Evolutionary conservation across 2,113 vertebrate species (phyloP).

Genomic region (Hepsetus odoe): DNA sequence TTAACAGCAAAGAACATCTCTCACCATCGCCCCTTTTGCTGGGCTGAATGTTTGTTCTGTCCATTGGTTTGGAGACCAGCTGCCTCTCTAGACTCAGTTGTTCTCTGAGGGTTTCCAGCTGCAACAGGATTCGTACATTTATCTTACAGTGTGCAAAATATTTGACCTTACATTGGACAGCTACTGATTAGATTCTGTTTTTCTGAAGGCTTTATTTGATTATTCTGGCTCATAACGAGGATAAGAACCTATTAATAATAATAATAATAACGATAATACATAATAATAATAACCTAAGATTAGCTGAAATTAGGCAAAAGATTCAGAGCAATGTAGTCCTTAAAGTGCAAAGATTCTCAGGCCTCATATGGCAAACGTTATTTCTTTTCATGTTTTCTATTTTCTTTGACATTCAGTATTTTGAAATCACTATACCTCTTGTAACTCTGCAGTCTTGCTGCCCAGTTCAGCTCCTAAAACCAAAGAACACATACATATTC

Average conservation of each 20-base stretch:
- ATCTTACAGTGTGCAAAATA: neutral
- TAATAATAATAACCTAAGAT: too few relatives aligned
- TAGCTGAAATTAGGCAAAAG: neutral
- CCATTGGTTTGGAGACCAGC: conserved; percentile 60
- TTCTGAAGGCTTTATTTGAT: too few relatives aligned
- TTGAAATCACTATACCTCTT: conserved; percentile 65
- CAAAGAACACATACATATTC: conserved; percentile 1
- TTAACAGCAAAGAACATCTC: conserved; percentile 36
- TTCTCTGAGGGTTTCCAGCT: conserved; percentile 69
- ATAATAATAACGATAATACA: too few relatives aligned
- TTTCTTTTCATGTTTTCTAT: neutral
- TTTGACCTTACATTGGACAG: too few relatives aligned
- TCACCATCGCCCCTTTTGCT: conserved; percentile 72
- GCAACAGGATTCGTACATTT: conserved; percentile 17
- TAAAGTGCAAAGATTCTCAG: neutral
- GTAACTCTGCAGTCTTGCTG: conserved; percentile 65
- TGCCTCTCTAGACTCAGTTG: conserved; percentile 67
- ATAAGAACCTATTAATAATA: neutral
- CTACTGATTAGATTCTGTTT: neutral
- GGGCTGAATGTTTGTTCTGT: conserved; percentile 58
- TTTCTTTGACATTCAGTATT: neutral
- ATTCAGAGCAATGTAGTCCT: too few relatives aligned
- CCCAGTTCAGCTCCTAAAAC: conserved; percentile 65
- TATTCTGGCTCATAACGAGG: neutral
- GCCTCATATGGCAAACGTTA: neutral